A percentile compares a stretch with the other conserved stretches of the same genome.
Conservation (phyloP, 2,797 vertebrate species). For the Pangasius krempfi region DNA sequence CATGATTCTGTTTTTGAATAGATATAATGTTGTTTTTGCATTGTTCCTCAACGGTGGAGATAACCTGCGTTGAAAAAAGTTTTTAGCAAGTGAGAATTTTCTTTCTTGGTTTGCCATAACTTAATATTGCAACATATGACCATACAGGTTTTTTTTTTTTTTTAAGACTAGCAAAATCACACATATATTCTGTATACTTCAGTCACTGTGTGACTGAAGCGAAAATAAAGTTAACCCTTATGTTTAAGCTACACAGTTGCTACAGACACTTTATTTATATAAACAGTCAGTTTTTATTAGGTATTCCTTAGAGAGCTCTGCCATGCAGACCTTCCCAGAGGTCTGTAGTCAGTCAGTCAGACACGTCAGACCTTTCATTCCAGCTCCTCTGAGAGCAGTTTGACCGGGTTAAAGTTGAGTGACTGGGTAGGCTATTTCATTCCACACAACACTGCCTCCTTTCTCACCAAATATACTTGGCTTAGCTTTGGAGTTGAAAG, state of each 20-base stretch:
- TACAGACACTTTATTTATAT: neutral
- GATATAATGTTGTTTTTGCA: neutral
- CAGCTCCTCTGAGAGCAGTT: neutral
- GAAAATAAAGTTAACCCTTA: too few relatives aligned
- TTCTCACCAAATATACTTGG: neutral
- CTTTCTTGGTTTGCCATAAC: neutral
- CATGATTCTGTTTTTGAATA: neutral
- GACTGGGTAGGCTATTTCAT: neutral
- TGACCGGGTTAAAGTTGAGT: neutral
- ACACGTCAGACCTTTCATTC: neutral
- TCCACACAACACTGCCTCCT: neutral
- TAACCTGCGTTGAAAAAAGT: neutral
- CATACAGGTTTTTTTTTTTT: neutral
- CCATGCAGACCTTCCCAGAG: neutral
- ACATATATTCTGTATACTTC: too few relatives aligned
- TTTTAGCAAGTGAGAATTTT: neutral
- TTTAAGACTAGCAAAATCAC: neutral
- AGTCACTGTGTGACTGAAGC: too few relatives aligned
- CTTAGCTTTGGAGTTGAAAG: neutral
- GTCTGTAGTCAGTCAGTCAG: neutral
- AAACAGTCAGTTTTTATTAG: neutral
- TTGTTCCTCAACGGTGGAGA: neutral
- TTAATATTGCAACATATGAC: neutral
- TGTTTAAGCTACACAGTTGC: neutral
- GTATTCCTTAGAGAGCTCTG: neutral